Base-by-base conservation (phyloP, 2,888 invertebrate species). In the Marasmarcha lunaedactyla region DNA sequence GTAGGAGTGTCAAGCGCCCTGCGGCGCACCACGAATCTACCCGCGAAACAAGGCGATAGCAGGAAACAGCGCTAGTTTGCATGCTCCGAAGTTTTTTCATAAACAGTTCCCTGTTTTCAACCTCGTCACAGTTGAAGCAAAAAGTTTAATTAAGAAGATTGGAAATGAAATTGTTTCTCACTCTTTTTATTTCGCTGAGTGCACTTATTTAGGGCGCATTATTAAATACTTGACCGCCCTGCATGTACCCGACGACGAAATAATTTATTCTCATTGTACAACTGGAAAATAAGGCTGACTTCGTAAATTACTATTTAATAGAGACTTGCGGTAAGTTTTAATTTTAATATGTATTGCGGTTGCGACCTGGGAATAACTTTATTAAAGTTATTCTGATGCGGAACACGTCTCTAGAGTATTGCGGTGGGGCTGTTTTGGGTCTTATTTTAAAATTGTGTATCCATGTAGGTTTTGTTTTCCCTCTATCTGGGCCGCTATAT, bases 51-150 rank as follows among this genome's bases (percentile, higher is more conserved):
- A 49, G 56, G 49, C 45, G 46, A 57, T 57, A 57, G 52, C 54
- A 54, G 56, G 57, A 64, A 68, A 66, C 63, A 59, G 55, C 67
- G 63, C 65, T 65, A 62, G 59, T 71, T 69, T 63, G 69, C 64
- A 69, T 68, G 69, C 65, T 59, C 59, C 56, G 56, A 59, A 65
- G 66, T 69, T 66, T 70, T 71, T 70, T 71, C 66, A 71, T 68
- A 69, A 71, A 70, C 61, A 59, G 60, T 58, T 55, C 47, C 51
- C 51, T 43, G 55, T 51, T 60, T 53, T 52, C 61, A 59, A 63
- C 52, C 57, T 53, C 56, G 60, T 49, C 52, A 55, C 56, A 42
- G 46, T 50, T 4, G 48, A 46, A 48, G 62, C 59, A 70, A 71
- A 71, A 71, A 71, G 49, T 65, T 63, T 67, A 71, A 72, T 71